phyloP scores from a whole-genome alignment of 2,888 invertebrate species.

The Esperia sulphurella region DNA sequence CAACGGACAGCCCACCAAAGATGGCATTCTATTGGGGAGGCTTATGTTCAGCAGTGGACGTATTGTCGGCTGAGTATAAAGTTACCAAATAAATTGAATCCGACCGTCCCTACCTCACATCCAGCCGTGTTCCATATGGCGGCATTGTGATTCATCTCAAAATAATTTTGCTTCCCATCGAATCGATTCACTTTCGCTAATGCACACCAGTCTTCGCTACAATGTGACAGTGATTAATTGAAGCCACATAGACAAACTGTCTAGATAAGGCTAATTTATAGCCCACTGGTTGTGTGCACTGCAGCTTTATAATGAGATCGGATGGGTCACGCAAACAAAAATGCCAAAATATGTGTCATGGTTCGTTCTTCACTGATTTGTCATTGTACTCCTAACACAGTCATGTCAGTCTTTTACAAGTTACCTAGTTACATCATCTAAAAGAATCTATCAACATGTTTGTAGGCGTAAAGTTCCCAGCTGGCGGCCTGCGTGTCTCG shows the following conservation, averaged over 20 bases:
- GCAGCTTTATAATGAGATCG: conserved; percentile 49
- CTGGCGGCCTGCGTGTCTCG: too few species aligned
- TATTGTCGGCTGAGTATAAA: too few species aligned
- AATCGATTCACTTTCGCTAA: conserved; percentile 59
- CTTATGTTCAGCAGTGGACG: too few species aligned
- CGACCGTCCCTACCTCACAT: not conserved
- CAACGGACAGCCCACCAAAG: too few species aligned
- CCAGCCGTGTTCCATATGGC: conserved; percentile 8
- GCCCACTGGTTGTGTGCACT: conserved; percentile 37
- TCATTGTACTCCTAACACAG: conserved; percentile 11
- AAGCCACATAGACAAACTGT: conserved; percentile 57
- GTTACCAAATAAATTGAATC: too few species aligned
- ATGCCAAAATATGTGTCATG: conserved; percentile 38
- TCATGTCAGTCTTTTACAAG: not conserved
- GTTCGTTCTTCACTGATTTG: conserved; percentile 20
- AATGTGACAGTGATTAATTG: conserved; percentile 66
- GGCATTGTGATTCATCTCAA: conserved; percentile 11
- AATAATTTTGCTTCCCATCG: conserved; percentile 28
- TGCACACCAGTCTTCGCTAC: conserved; percentile 27
- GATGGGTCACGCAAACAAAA: conserved; percentile 28
- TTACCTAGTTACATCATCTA: not conserved
- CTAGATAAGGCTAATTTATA: conserved; percentile 74
- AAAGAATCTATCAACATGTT: not conserved
- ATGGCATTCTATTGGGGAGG: too few species aligned
- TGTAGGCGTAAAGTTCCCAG: too few species aligned